Percentiles rank a stretch among this genome's conserved stretches.
phyloP scores from a whole-genome alignment of 2,113 vertebrate genomes.

The Poicephalus gulielmi region DNA sequence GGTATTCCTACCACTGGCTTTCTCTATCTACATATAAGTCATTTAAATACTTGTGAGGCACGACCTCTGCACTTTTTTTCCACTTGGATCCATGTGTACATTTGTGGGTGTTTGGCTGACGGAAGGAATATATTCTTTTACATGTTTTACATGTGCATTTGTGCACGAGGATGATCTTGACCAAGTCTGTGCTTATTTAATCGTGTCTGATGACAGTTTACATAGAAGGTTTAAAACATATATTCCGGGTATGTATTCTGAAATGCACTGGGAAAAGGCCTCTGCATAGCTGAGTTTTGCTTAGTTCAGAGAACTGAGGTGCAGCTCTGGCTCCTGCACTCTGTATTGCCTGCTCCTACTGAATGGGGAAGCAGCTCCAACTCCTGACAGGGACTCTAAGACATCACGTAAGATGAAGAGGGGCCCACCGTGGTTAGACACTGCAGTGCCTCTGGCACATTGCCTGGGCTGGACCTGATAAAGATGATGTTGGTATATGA shows the following conservation, averaged over 20 bases:
- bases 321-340: background rate
- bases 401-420: background rate
- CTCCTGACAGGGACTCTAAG: background rate
- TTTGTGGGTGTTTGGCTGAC: background rate
- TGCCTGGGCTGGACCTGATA: background rate
- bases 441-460: background rate
- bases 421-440: background rate
- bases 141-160: background rate
- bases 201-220: background rate
- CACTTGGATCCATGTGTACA: background rate
- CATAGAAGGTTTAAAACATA: background rate
- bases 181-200: background rate
- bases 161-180: fast-evolving
- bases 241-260: background rate
- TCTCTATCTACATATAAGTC: background rate
- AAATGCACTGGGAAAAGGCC: background rate
- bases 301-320: background rate
- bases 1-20: background rate
- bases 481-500: background rate
- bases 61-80: background rate
- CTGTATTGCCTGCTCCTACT: background rate
- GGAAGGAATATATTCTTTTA: background rate
- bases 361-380: background rate
- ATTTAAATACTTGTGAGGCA: background rate
- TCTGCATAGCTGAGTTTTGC: background rate